A percentile compares a stretch with the other conserved stretches of the same genome.
phyloP scores from a whole-genome alignment of 2,113 vertebrate genomes.

The Circaetus gallicus region DNA sequence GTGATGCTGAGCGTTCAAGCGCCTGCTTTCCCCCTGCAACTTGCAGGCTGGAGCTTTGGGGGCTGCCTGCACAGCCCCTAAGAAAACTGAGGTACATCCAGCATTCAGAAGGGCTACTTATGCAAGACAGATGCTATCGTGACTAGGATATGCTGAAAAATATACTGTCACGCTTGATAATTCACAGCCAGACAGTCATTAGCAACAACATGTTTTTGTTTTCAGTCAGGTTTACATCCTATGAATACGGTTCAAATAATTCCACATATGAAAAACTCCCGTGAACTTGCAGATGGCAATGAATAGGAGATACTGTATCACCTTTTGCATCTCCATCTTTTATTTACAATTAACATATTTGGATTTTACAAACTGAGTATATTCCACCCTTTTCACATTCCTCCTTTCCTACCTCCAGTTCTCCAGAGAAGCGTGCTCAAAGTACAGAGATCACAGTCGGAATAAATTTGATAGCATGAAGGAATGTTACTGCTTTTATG shows the following conservation, averaged over 20 bases:
- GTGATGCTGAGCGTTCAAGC: background rate
- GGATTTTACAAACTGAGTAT: background rate
- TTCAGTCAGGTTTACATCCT: background rate
- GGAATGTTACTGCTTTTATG: background rate
- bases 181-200: background rate
- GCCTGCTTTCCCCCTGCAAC: background rate
- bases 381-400: background rate
- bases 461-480: background rate
- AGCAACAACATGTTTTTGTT: background rate
- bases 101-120: background rate
- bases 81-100: background rate
- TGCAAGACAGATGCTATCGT: background rate
- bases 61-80: background rate
- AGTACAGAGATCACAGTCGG: background rate
- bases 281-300: background rate
- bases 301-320: background rate
- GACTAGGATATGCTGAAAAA: background rate
- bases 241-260: background rate
- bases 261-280: background rate
- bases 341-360: background rate
- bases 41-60: background rate
- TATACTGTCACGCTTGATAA: background rate
- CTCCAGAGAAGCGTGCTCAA: background rate
- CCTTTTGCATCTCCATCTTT: background rate
- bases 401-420: background rate